Base-by-base conservation (phyloP, 2,113 vertebrate genomes). In the Cryptomyrus ogoouensis region DNA sequence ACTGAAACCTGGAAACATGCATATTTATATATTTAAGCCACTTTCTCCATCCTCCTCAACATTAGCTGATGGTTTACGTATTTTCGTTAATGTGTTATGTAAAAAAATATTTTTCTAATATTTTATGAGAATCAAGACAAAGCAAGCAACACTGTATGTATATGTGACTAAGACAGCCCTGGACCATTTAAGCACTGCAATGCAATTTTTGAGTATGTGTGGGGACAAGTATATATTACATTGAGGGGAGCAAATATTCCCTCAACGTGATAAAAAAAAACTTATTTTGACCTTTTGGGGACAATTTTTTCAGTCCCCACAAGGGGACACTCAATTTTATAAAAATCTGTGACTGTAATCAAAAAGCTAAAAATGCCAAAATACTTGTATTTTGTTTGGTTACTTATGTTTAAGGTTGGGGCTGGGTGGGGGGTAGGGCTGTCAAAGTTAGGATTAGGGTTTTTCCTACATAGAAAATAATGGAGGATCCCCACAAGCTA, bases 1-100 rank as follows among this genome's bases (percentile, higher is more conserved):
- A 93, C 13, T 35, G 93, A 93, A 35, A 93, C 90, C 91, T 93
- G 87, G 44, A 47, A 91, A 92, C 52, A 89, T 42, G 35, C 35
- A 58, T 15, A 77, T 53, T n/a, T 49, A 49, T 27, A 42, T 70
- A 19, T 83, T 53, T 84, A 83, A 58, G 50, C 6, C 42, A 50
- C 19, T 70, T 31, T 50, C 8, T 77, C 88, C 13, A 3, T 21
- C 24, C 35, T 80, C 15, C 15, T 19, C 31, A 77, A 77, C 35
- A 19, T 19, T 39, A 70, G n/a, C n/a, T 70, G n/a, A 70, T 70
- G n/a, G 74, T 77, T 77, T 77, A 19, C 1, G 0, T 77, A 39
- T 42, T 35, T 42, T 1, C 3, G 1, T 77, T 77, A 39, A 77
- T 77, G 35, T 42, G 15, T 42, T 42, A 39, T 19, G 35, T 42